Base-by-base conservation (phyloP, 2,113 vertebrate genomes). In the Myodes glareolus region DNA sequence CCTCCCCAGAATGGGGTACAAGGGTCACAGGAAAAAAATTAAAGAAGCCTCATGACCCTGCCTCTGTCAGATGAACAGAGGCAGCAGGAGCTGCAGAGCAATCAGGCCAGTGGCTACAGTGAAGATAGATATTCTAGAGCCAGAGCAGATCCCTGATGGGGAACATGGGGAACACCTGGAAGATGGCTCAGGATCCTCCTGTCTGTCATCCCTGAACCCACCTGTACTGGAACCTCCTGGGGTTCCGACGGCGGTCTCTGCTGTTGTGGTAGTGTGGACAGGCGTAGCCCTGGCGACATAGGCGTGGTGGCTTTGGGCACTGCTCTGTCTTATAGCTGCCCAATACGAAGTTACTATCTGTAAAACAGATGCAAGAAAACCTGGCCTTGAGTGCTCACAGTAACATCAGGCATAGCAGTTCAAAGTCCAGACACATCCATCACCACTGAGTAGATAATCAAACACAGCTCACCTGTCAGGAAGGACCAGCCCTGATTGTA, bases 281-380 rank as follows among this genome's bases (percentile, higher is more conserved):
- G 0, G 99, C 99, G 0, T 99, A 99, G 90, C 99, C 99, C 98
- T 99, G 99, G 98, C 99, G 99, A 98, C 99, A 99, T 94, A 99
- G 99, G 97, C 99, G 98, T 0, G 99, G 99, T 5, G 99, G 99
- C 98, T 99, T 99, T 73, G 99, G 99, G 97, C 99, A 99, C 96
- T 99, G 99, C 93, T 99, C 99, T 0, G 99, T 99, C 99, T 99
- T 99, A 97, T 99, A 99, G 98, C 99, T 99, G 94, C 99, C 99
- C 98, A 99, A 98, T 97, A 99, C 99, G 97, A 99, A 99, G 97
- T 99, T 99, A 94, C 99, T 99, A 91, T 99, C 99, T 99, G 98
- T 14, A 98, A 98, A 75, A 96, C 14, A 55, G 29, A 36, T 47
- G 23, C 75, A 21, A 0, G 1, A 76, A 61, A 12, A 14, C 10